Evolutionary conservation across 1,140 invertebrate species (phyloP).

Genomic region (Hyles euphorbiae): DNA sequence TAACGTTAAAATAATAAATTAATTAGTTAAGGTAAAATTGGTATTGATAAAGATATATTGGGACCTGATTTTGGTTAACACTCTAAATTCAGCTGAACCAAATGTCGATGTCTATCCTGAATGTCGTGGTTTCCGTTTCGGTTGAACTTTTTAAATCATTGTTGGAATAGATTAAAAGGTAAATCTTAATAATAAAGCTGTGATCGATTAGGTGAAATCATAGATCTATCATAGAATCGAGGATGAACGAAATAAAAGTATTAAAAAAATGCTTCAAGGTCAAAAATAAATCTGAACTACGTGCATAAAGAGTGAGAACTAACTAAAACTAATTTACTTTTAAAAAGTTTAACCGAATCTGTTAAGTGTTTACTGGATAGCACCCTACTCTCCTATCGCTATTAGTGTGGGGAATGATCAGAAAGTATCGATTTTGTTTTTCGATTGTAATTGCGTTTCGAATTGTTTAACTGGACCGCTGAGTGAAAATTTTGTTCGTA

Average conservation of each 20-base stretch:
- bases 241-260: too few relatives aligned
- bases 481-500: too few relatives aligned
- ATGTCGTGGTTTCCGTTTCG: slow-evolving; percentile 48
- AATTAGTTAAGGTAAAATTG: neutral
- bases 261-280: too few relatives aligned
- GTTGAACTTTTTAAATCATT: slow-evolving; percentile 38
- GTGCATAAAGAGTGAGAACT: neutral
- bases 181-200: too few relatives aligned
- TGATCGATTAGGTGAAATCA: too few relatives aligned
- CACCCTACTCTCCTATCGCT: slow-evolving; percentile 67
- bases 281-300: too few relatives aligned
- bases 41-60: too few relatives aligned
- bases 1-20: neutral
- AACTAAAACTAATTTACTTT: slow-evolving; percentile 3
- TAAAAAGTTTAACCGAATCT: slow-evolving; percentile 34
- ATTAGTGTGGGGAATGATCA: slow-evolving; percentile 58
- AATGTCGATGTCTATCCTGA: slow-evolving; percentile 38
- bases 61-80: neutral
- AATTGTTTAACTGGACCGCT: too few relatives aligned
- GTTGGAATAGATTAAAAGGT: neutral
- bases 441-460: slow-evolving; percentile 23
- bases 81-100: slow-evolving; percentile 9
- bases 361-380: slow-evolving; percentile 59
- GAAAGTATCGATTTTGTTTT: slow-evolving; percentile 38
- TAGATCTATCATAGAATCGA: too few relatives aligned